Base-by-base conservation (phyloP, 2,113 vertebrate species). In the Ardeotis arabs region DNA sequence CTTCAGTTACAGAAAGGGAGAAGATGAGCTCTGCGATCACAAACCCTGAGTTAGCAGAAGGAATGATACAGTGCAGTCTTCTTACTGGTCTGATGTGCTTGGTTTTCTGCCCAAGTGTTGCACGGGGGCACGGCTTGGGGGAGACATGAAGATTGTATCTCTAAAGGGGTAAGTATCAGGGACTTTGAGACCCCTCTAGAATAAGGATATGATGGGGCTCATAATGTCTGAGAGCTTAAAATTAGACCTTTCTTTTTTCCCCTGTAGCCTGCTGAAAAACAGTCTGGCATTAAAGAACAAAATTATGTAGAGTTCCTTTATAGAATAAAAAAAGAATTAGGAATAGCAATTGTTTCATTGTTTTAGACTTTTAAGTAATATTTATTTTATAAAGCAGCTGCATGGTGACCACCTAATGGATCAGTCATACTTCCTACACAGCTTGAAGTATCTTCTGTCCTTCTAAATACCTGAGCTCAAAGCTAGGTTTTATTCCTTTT, bases 121-220 rank as follows among this genome's bases (percentile, higher is more conserved):
- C 18, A 55, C 5, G 19, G n/a, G 24, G 72, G 11, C 45, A 44
- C 0, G 2, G 20, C 41, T 7, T 50, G 14, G 10, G 29, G 28
- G 12, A 82, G 21, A 89, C 7, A 6, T 12, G 47, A 75, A 70
- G 35, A 31, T 28, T 63, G 8, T 27, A 13, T 21, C 10, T 37
- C 50, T 70, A 50, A 58, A 63, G 18, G 49, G 25, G 4, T 39
- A 66, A 56, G 23, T 10, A 72, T 31, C 50, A 62, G 16, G 14
- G 52, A 52, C 47, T 63, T 16, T 72, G 69, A 84, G 28, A 25
- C 4, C 18, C 4, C 24, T 68, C 49, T 72, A 44, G n/a, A 81
- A 50, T 13, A 74, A 68, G 35, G 66, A 55, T 56, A 33, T 72
- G 81, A 84, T 1, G 24, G 27, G 11, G 18, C 3, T 89, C 17